Base-by-base conservation (phyloP, 2,797 vertebrate species). In the Onychomys arenicola region DNA sequence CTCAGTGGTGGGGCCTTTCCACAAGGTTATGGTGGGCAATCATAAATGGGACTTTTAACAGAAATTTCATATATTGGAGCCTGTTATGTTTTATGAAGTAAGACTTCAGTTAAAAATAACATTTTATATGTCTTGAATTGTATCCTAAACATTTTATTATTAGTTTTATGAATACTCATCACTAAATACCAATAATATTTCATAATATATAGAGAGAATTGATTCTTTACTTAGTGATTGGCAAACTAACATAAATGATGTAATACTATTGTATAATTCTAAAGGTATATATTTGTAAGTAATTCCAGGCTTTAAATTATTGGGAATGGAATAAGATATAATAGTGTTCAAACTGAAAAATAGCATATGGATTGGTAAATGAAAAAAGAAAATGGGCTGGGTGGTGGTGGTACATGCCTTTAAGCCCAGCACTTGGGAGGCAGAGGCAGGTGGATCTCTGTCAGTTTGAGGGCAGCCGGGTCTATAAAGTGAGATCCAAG, bases 41-140 rank as follows among this genome's bases (percentile, higher is more conserved):
- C 4, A 13, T 43, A 97, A 80, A 71, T 67, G 77, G 27, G 12
- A 88, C 46, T 73, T 89, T n/a, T 89, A 92, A 76, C 1, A 63
- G 43, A 84, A 87, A 27, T 89, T 95, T 91, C 12, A 61, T 93
- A 34, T 93, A 25, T 97, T 78, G 69, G 73, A n/a, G 3, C 23
- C n/a, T 65, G 32, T 73, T 73, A 67, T 81, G 4, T 85, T 93
- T 90, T 91, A 40, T 23, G 19, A 32, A 1, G 0, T 17, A 55
- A 87, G 40, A 63, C 32, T 90, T 96, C 27, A n/a, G 55, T 78
- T 95, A 93, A 29, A 96, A 89, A 92, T 85, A 46, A 91, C 75
- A 71, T 83, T 88, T 96, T 63, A 11, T 52, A 67, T 76, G 14
- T 43, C 69, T 90, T 80, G 40, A 80, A 90, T 78, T 77, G 19